These are phyloP conservation scores for Sitta europaea DNA, from an alignment of 2,113 vertebrate genomes.

Conservation along the genomic window DNA sequence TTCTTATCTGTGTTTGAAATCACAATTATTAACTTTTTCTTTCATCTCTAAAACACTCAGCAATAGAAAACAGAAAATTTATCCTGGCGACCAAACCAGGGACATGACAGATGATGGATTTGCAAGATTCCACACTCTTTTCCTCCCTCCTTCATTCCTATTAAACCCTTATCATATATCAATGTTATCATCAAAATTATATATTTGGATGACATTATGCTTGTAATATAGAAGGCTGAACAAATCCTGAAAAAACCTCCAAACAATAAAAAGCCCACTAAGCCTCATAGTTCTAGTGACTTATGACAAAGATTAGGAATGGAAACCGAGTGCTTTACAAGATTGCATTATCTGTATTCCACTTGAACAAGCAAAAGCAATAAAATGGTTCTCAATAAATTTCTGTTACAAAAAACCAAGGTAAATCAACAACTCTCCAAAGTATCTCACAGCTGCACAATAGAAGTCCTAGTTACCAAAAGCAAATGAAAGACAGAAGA, in stretches of 20 bases:
- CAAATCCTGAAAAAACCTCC: background rate
- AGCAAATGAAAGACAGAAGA: background rate
- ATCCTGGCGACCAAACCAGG: background rate
- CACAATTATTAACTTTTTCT: background rate
- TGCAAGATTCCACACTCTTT: background rate
- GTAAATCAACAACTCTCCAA: background rate
- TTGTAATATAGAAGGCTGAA: background rate
- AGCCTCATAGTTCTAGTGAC: background rate
- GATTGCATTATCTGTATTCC: background rate
- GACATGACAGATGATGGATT: background rate
- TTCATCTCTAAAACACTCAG: background rate
- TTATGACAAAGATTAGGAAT: background rate
- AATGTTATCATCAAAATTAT: background rate
- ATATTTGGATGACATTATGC: background rate
- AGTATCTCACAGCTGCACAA: background rate
- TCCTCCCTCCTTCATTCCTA: accelerated
- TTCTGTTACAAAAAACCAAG: background rate
- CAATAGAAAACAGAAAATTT: background rate
- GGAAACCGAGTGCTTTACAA: background rate
- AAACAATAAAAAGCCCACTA: background rate
- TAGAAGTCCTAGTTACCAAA: background rate
- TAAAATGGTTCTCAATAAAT: background rate
- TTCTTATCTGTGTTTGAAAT: background rate
- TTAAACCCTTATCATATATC: background rate
- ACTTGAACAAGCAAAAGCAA: conserved; percentile 2